These are phyloP conservation scores for Spodoptera exigua DNA, from an alignment of 2,888 invertebrate species.

Conservation along the genomic window DNA sequence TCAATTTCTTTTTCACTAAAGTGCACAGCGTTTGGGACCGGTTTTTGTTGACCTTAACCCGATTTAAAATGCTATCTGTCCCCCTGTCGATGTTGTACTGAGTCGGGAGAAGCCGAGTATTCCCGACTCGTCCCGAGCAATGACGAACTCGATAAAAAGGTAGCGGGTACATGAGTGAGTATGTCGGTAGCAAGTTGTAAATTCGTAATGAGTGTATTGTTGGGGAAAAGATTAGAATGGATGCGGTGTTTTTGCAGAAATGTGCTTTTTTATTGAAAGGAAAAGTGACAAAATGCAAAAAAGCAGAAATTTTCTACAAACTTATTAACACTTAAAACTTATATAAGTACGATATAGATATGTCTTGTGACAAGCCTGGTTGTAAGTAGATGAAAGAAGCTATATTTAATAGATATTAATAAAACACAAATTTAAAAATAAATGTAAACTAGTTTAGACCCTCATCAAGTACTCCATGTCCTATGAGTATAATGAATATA, in stretches of 20 bases:
- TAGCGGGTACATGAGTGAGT: constrained; percentile 79
- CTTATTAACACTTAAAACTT: no score
- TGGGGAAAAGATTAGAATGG: constrained; percentile 66
- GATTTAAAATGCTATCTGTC: constrained; percentile 87
- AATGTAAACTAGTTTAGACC: no score
- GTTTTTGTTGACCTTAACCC: constrained; percentile 84
- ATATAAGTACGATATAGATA: no score
- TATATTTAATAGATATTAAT: background rate
- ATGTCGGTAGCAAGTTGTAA: constrained; percentile 78
- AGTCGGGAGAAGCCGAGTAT: constrained; percentile 17
- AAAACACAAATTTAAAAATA: no score
- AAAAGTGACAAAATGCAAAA: no score
- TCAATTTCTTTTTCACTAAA: constrained; percentile 37
- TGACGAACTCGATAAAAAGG: constrained; percentile 74
- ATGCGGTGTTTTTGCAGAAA: constrained; percentile 39
- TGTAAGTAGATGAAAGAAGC: background rate
- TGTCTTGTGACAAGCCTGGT: no score
- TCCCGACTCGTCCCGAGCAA: constrained; percentile 29
- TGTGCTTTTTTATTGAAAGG: no score
- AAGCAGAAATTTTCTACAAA: no score
- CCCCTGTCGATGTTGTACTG: constrained; percentile 53
- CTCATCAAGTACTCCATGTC: no score
- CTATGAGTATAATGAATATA: no score
- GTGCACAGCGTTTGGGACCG: constrained; percentile 36
- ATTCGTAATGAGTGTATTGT: constrained; percentile 88